phyloP scores from a whole-genome alignment of 2,888 invertebrate genomes.

The Drosophila glabriapex region DNA sequence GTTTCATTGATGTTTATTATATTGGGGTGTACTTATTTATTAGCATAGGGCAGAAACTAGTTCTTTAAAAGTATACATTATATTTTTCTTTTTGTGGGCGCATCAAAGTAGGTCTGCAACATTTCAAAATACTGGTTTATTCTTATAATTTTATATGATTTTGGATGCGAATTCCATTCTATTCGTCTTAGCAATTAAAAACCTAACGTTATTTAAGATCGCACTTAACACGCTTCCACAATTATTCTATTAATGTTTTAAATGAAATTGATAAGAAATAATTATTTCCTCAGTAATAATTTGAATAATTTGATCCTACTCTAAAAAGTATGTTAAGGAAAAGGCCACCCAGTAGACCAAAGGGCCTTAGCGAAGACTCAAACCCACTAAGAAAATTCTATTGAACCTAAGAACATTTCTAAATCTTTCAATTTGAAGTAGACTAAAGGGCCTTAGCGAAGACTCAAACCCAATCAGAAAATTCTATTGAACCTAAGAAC shows the following conservation, averaged over 20 bases:
- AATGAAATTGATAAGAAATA: neutral
- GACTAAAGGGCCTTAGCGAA: conserved; percentile 20
- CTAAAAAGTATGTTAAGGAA: conserved; percentile 42
- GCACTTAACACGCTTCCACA: neutral
- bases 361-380: conserved; percentile 30
- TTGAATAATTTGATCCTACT: neutral
- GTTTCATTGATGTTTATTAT: neutral
- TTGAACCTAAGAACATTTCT: neutral
- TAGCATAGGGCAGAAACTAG: neutral
- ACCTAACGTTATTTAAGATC: neutral
- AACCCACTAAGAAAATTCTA: conserved; percentile 3
- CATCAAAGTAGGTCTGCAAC: neutral
- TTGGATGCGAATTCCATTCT: neutral
- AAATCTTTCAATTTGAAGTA: neutral
- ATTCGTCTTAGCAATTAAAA: neutral
- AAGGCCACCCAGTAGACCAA: neutral
- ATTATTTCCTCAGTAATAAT: neutral
- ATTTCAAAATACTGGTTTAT: neutral
- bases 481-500: neutral
- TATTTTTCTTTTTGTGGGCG: neutral
- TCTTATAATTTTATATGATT: neutral
- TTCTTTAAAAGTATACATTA: no score
- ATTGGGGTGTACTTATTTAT: neutral
- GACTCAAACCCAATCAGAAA: conserved; percentile 19
- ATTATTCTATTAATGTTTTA: neutral